phyloP scores from a whole-genome alignment of 2,797 vertebrate genomes.

The Remorina albescens region DNA sequence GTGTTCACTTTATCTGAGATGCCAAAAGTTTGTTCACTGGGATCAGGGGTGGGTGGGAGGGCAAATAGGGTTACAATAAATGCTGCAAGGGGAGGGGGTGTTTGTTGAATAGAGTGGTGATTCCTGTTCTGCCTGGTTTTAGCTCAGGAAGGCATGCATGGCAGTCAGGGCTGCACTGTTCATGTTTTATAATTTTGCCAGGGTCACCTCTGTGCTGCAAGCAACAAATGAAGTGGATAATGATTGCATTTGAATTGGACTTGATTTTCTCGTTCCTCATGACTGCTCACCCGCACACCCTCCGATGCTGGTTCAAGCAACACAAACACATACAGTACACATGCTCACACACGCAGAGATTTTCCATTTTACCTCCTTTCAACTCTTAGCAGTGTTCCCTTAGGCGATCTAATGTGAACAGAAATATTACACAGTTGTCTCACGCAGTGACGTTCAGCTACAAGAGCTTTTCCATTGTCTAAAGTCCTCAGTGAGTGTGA shows the following conservation, averaged over 20 bases:
- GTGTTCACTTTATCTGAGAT: constrained; percentile 73
- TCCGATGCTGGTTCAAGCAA: not conserved
- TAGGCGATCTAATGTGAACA: constrained; percentile 46
- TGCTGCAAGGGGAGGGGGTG: constrained; percentile 27
- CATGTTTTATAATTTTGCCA: constrained; percentile 63
- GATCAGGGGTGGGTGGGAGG: constrained; percentile 41
- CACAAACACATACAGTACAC: constrained; percentile 9
- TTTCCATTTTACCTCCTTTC: constrained; percentile 28
- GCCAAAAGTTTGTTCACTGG: constrained; percentile 63
- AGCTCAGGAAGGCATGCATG: constrained; percentile 45
- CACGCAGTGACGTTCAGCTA: constrained; percentile 52
- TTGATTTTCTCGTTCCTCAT: constrained; percentile 28
- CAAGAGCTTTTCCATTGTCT: constrained; percentile 52
- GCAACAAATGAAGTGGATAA: constrained; percentile 18
- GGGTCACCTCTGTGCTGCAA: constrained; percentile 14
- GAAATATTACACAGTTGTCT: constrained; percentile 49
- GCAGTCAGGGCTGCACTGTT: constrained; percentile 49
- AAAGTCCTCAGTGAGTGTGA: constrained; percentile 43
- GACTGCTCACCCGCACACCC: not conserved
- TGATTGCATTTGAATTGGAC: constrained; percentile 38
- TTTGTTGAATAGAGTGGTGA: constrained; percentile 22
- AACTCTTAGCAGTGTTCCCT: constrained; percentile 16
- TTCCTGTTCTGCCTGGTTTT: constrained; percentile 40
- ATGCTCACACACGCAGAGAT: constrained; percentile 12
- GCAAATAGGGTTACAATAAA: constrained; percentile 37